These are phyloP conservation scores for Dicaeum eximium DNA, from an alignment of 2,113 vertebrate species.

Conservation along the genomic window DNA sequence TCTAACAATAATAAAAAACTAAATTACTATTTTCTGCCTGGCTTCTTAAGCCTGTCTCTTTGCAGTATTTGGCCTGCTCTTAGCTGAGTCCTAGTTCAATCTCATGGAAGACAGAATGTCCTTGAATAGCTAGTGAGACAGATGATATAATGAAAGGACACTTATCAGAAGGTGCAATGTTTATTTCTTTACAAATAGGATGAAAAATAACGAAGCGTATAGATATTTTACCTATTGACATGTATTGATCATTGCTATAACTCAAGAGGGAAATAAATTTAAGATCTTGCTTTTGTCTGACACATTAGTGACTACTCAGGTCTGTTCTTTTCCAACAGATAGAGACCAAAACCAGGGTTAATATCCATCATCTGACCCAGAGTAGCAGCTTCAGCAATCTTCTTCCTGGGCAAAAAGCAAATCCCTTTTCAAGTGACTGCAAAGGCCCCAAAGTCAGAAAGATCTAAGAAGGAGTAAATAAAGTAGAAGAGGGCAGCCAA, in stretches of 20 bases:
- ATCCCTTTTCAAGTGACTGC: slow-evolving; percentile 37
- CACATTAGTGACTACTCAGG: neutral
- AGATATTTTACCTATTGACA: neutral
- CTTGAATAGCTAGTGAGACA: neutral
- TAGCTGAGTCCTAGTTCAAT: neutral
- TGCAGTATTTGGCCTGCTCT: neutral
- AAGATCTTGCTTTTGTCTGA: neutral
- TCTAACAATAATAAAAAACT: neutral
- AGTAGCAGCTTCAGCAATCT: neutral
- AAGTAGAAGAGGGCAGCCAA: slow-evolving; percentile 38
- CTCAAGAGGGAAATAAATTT: neutral
- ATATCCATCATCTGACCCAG: neutral
- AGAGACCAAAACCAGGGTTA: neutral
- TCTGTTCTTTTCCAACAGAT: neutral
- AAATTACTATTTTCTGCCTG: neutral
- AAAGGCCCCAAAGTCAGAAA: slow-evolving; percentile 39
- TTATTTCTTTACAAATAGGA: neutral
- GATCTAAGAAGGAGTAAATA: slow-evolving; percentile 60
- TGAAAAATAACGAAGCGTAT: neutral
- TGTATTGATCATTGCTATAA: neutral
- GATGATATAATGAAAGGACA: neutral
- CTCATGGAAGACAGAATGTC: neutral
- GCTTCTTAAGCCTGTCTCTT: neutral
- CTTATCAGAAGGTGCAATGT: neutral
- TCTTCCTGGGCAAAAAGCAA: neutral